Base-by-base conservation (phyloP, 2,888 invertebrate species). In the Cistogaster globosa region DNA sequence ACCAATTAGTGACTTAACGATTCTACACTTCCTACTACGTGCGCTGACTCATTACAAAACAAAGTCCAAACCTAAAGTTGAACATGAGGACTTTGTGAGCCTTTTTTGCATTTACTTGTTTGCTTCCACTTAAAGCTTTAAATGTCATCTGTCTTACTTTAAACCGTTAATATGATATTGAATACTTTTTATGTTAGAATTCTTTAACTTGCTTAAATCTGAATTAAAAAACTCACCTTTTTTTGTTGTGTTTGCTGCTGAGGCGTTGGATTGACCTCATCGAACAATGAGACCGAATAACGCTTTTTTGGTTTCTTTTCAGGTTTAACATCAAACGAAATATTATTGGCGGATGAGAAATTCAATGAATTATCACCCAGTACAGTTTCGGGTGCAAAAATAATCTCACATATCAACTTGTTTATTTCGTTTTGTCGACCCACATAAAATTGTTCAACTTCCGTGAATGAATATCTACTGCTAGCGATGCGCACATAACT, bases 281-380 rank as follows among this genome's bases (percentile, higher is more conserved):
- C 93, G 71, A 93, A 93, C 69, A 93, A 88, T 11, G 92, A 92
- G 0, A 93, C 90, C 0, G 93, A 92, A 18, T 90, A 89, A 2
- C 92, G 89, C 32, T 89, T 89, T 36, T 88, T 90, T 0, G 84
- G 26, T 11, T 82, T 53, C 0, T 67, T 60, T 18, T 57, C 74
- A 0, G 86, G 67, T n/a, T 90, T 90, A 0, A 86, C 68, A 20
- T 90, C 90, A 18, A 89, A 87, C 0, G 90, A 89, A 18, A 75
- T 87, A 62, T 91, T 90, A 0, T 88, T 26, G 0, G 86, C 88
- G 7, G 86, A 83, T 2, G 88, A 88, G 57, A 90, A 90, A 68
- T 90, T 90, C 0, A 90, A 84, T 0, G 90, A 89, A 4, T 85
- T 82, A 20, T 90, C 90, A 6, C 87, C 88, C 2, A 88, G 38